Evolutionary conservation across 2,888 invertebrate species (phyloP).

Genomic region (Dryocosmus kuriphilus): DNA sequence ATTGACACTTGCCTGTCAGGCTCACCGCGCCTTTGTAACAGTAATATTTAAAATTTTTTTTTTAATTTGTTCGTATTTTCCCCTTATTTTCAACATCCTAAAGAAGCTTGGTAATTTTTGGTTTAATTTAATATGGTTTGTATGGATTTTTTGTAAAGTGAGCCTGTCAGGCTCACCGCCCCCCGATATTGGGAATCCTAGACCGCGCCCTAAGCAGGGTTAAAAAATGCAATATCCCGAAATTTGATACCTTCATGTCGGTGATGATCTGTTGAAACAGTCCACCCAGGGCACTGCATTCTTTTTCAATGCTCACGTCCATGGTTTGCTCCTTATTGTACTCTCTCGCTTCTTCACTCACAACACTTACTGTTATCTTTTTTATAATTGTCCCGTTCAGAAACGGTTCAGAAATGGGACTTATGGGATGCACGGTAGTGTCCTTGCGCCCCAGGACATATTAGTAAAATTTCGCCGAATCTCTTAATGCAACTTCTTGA

Average conservation of each 20-base stretch:
- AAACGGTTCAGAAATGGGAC: background rate
- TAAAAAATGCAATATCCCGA: conserved; percentile 4
- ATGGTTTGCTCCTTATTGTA: conserved; percentile 74
- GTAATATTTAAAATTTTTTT: too few relatives aligned
- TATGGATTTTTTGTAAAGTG: too few relatives aligned
- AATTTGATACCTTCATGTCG: conserved; percentile 92
- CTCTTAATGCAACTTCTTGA: background rate
- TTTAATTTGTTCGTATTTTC: too few relatives aligned
- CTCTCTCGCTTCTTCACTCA: background rate
- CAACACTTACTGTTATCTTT: background rate
- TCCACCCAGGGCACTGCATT: conserved; percentile 92
- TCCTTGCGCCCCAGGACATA: background rate
- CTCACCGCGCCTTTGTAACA: too few relatives aligned
- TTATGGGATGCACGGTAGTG: background rate
- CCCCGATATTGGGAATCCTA: too few relatives aligned
- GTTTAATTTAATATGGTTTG: too few relatives aligned
- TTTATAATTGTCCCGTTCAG: background rate
- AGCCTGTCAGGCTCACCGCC: too few relatives aligned
- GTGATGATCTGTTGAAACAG: conserved; percentile 96
- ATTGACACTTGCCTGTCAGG: too few relatives aligned
- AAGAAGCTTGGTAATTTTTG: too few relatives aligned
- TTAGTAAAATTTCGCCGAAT: background rate
- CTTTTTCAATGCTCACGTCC: conserved; percentile 88
- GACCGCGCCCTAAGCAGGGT: too few relatives aligned
- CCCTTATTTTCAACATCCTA: too few relatives aligned